Base-by-base conservation (phyloP, 2,113 vertebrate genomes). In the Hippolais icterina region DNA sequence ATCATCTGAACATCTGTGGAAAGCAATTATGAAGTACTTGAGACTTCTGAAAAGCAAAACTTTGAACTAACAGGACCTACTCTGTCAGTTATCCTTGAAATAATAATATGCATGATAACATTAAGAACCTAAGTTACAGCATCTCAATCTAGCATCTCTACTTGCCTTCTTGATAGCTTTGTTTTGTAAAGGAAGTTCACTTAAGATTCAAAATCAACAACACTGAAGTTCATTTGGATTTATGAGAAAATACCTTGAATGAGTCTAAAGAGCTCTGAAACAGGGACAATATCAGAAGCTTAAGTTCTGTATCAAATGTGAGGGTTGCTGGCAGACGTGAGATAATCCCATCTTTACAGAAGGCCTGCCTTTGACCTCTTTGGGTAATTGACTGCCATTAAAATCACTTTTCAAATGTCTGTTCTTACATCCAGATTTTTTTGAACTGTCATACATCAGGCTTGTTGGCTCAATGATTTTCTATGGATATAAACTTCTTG, bases 321-420 rank as follows among this genome's bases (percentile, higher is more conserved):
- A 27, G n/a, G 52, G 49, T 21, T 17, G 0, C 53, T 87, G 64
- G 83, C 83, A 92, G 87, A 86, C 80, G 89, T 29, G 52, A 75
- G 56, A 78, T 89, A 93, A 95, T 91, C 65, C 49, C 28, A 78
- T 69, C 60, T 49, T 87, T 82, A 84, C 21, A 65, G 41, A 71
- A 72, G 49, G 50, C 7, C 46, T 76, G 53, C 33, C 87, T 87
- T 87, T 80, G 78, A 87, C 57, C 75, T 76, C 87, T 81, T 54
- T 29, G 41, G 41, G n/a, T 69, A 90, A 93, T 14, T 79, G 82
- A 76, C 3, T 89, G 74, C 24, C 57, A 82, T 75, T 75, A 93
- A 84, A 89, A 89, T 77, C 19, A 79, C 90, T 77, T 88, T 60
- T 80, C n/a, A 95, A 83, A 83, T 72, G 5, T 53, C 68, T 76